Conservation (phyloP, 2,113 vertebrate species). For the Odontesthes bonariensis region DNA sequence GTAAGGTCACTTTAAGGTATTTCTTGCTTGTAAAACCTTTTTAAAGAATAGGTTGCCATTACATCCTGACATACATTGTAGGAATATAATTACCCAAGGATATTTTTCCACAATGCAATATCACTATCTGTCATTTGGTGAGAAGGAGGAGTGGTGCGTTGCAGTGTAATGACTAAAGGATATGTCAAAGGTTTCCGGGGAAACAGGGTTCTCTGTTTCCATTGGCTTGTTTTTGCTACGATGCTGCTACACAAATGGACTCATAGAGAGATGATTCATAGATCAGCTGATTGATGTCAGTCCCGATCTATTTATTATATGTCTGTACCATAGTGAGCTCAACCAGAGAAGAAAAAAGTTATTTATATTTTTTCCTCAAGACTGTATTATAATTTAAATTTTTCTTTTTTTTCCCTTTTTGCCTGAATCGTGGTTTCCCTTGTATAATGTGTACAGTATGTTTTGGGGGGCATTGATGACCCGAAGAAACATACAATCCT, state of each 20-base stretch:
- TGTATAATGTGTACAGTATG: slow-evolving; percentile 97
- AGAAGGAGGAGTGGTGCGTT: slow-evolving; percentile 21
- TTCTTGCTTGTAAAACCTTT: slow-evolving; percentile 63
- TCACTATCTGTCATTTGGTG: slow-evolving; percentile 69
- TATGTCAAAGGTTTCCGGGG: slow-evolving; percentile 74
- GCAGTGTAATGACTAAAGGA: slow-evolving; percentile 53
- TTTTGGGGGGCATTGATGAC: slow-evolving; percentile 91
- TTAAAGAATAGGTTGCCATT: slow-evolving; percentile 64
- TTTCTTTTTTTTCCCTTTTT: slow-evolving; percentile 84
- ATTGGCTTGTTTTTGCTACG: slow-evolving; percentile 78
- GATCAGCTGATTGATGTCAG: slow-evolving; percentile 89
- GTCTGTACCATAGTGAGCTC: slow-evolving; percentile 96
- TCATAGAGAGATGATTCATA: slow-evolving; percentile 80
- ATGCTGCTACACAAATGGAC: slow-evolving; percentile 83
- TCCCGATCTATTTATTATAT: slow-evolving; percentile 96
- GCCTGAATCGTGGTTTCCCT: slow-evolving; percentile 88
- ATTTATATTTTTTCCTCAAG: slow-evolving; percentile 99
- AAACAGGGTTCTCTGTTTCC: slow-evolving; percentile 75
- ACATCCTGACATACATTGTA: slow-evolving; percentile 68
- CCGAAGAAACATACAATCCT: slow-evolving; percentile 92
- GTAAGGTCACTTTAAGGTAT: slow-evolving; percentile 60
- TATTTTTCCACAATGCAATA: slow-evolving; percentile 74
- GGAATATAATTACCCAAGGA: slow-evolving; percentile 57
- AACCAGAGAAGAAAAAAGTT: slow-evolving; percentile 87
- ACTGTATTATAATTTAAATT: slow-evolving; percentile 92